phyloP scores from a whole-genome alignment of 2,113 vertebrate genomes.

The Pelobates fuscus region DNA sequence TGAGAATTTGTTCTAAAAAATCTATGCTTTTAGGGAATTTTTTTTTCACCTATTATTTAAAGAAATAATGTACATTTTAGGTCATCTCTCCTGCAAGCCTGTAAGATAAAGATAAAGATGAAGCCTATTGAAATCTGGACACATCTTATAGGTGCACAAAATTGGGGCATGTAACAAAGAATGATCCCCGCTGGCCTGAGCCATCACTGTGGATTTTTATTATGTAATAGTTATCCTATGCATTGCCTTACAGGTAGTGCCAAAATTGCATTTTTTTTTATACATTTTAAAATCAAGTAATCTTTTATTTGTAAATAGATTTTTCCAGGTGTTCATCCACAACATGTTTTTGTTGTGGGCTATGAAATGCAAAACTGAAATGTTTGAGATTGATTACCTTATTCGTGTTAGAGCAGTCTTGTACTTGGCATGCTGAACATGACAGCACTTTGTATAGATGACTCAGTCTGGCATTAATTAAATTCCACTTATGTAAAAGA shows the following conservation, averaged over 20 bases:
- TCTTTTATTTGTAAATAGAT: constrained; percentile 69
- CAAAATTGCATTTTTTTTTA: constrained; percentile 63
- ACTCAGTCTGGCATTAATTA: constrained; percentile 22
- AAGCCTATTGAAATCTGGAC: constrained; percentile 59
- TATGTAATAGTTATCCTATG: constrained; percentile 54
- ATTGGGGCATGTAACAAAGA: constrained; percentile 50
- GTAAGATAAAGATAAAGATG: constrained; percentile 52
- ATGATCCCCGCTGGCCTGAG: constrained; percentile 54
- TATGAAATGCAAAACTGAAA: constrained; percentile 55
- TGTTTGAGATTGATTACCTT: constrained; percentile 65
- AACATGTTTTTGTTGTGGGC: constrained; percentile 61
- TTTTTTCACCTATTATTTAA: constrained; percentile 67
- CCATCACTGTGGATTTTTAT: constrained; percentile 61
- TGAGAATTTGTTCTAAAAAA: constrained; percentile 62
- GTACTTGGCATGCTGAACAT: constrained; percentile 60
- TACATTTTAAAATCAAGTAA: constrained; percentile 60
- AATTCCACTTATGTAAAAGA: constrained; percentile 26
- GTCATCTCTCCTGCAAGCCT: constrained; percentile 73
- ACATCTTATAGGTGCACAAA: constrained; percentile 54
- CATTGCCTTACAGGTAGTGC: constrained; percentile 68
- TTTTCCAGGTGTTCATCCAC: constrained; percentile 56
- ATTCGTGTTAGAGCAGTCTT: too few species aligned
- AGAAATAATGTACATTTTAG: constrained; percentile 63
- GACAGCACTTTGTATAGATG: constrained; percentile 40
- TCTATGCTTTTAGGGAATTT: constrained; percentile 59